A percentile compares a stretch with the other conserved stretches of the same genome.
Conservation (phyloP, 2,888 invertebrate genomes). For the Scelioninae gen. 1 region DNA sequence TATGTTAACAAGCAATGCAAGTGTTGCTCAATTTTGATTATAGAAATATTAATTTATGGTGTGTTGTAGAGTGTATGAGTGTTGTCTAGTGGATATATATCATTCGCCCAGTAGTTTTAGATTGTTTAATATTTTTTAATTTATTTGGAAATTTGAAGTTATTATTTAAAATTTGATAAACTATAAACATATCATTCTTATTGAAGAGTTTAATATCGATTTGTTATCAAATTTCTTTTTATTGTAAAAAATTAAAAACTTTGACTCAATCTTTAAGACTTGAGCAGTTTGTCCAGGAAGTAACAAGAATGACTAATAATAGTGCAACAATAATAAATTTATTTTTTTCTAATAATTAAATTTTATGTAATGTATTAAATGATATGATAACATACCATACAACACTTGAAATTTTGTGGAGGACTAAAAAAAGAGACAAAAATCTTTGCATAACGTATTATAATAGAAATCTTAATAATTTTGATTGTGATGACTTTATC, state of each 20-base stretch:
- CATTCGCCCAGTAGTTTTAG: conserved; percentile 23
- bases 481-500: not conserved
- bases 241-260: conserved; percentile 3
- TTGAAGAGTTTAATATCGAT: conserved; percentile 22
- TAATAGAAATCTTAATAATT: not conserved
- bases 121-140: conserved; percentile 14
- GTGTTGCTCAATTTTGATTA: not conserved
- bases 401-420: not conserved
- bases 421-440: not conserved
- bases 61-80: conserved; percentile 2
- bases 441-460: not conserved
- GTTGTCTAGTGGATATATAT: conserved; percentile 13
- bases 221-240: conserved; percentile 15
- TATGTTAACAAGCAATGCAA: not conserved
- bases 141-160: too few species aligned
- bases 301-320: not conserved
- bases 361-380: not conserved
- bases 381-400: not conserved
- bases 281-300: not conserved
- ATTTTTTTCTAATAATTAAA: not conserved
- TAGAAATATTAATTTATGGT: conserved; percentile 11
- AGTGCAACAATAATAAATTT: conserved; percentile 19
- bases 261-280: not conserved
- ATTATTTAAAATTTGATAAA: too few species aligned
- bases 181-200: conserved; percentile 4